These are phyloP conservation scores for Himalopsyche japonica DNA, from an alignment of 2,888 invertebrate genomes.

Conservation along the genomic window DNA sequence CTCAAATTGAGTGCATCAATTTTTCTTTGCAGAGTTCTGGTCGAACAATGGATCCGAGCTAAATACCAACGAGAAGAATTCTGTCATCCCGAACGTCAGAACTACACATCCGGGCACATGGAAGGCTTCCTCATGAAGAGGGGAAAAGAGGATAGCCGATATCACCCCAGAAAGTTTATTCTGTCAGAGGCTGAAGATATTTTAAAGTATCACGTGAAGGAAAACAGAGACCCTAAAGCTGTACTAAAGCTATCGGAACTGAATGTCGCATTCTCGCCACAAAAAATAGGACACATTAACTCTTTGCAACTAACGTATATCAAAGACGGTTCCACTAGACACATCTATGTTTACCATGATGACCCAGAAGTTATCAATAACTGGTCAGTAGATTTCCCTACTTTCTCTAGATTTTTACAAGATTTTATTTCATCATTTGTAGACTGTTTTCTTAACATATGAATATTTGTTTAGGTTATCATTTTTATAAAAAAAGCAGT, in stretches of 20 bases:
- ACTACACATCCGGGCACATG: constrained; percentile 78
- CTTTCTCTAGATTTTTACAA: too few relatives aligned
- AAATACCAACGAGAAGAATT: constrained; percentile 91
- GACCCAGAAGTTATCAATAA: constrained; percentile 83
- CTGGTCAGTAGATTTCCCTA: constrained; percentile 61
- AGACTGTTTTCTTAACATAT: too few relatives aligned
- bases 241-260: constrained; percentile 78
- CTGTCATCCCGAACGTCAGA: constrained; percentile 76
- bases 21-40: constrained; percentile 68
- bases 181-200: constrained; percentile 80
- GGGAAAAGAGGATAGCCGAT: constrained; percentile 84
- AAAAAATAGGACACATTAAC: constrained; percentile 77
- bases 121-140: constrained; percentile 87
- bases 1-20: background rate
- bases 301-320: constrained; percentile 84
- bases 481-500: too few relatives aligned
- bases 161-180: constrained; percentile 81
- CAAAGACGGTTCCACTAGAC: constrained; percentile 83
- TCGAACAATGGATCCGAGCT: constrained; percentile 89
- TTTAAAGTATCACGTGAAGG: constrained; percentile 75
- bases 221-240: constrained; percentile 81
- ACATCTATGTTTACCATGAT: constrained; percentile 86
- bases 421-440: too few relatives aligned
- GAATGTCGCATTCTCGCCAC: constrained; percentile 82
- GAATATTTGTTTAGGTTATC: too few relatives aligned